These are phyloP conservation scores for Augochlorella aurata DNA, from an alignment of 2,888 invertebrate genomes.

Conservation along the genomic window DNA sequence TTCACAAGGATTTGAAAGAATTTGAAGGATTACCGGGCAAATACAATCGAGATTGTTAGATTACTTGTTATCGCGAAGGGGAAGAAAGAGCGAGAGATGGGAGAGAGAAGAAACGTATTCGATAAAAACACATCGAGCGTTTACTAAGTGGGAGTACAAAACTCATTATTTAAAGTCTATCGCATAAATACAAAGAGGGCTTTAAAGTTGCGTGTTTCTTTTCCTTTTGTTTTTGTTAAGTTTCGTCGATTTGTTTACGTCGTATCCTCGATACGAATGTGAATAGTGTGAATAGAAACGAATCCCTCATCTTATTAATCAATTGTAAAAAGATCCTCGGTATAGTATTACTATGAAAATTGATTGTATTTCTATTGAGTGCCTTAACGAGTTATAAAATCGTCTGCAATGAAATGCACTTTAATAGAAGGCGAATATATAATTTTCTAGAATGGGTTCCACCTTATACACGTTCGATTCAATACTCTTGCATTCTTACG, in stretches of 20 bases:
- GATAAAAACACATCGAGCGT: conserved; percentile 21
- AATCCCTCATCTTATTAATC: conserved; percentile 35
- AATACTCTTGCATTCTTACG: conserved; percentile 22
- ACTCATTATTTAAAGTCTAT: conserved; percentile 27
- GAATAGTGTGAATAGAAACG: conserved; percentile 54
- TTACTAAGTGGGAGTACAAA: conserved; percentile 51
- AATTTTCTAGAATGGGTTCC: conserved; percentile 28
- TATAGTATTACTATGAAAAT: conserved; percentile 46
- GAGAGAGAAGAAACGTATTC: not conserved
- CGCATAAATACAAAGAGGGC: conserved; percentile 22
- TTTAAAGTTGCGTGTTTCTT: conserved; percentile 18
- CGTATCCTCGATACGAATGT: conserved; percentile 32
- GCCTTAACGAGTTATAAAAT: conserved; percentile 61
- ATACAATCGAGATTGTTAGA: conserved; percentile 6
- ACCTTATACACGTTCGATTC: conserved; percentile 16
- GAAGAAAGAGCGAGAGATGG: not conserved
- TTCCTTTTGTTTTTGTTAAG: conserved; percentile 12
- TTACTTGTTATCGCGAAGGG: conserved; percentile 10
- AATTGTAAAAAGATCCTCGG: conserved; percentile 38
- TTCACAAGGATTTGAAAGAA: conserved; percentile 1
- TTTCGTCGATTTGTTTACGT: conserved; percentile 26
- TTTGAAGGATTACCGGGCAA: not conserved
- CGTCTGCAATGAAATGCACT: conserved; percentile 34
- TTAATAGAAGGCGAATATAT: conserved; percentile 31
- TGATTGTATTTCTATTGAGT: conserved; percentile 61